Conservation (phyloP, 2,113 vertebrate species). For the Protobothrops flavoviridis region DNA sequence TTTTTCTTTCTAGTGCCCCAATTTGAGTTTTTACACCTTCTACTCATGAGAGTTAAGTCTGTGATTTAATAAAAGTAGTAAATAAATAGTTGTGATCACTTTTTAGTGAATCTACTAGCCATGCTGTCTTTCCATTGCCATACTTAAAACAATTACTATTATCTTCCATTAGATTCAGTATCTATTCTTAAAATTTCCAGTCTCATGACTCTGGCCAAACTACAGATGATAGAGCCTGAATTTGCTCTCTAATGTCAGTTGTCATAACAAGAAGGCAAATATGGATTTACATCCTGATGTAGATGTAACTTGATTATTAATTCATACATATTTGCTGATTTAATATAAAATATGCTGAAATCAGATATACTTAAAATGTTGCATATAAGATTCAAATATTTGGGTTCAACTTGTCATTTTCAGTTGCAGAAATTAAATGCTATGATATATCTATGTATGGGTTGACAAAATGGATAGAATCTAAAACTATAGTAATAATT, state of each 20-base stretch:
- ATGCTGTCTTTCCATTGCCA: not conserved
- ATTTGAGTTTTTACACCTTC: not conserved
- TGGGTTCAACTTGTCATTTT: not conserved
- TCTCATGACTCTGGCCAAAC: not conserved
- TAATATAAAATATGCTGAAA: not conserved
- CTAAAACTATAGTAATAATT: not conserved
- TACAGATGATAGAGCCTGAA: not conserved
- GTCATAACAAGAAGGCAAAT: not conserved
- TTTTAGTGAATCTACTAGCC: not conserved
- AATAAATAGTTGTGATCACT: not conserved
- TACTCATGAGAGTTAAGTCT: not conserved
- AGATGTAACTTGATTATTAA: not conserved
- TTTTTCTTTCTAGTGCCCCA: not conserved
- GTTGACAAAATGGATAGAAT: not conserved
- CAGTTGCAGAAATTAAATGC: not conserved
- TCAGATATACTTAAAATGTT: not conserved
- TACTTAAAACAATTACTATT: not conserved
- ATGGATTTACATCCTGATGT: not conserved
- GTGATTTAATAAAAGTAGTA: not conserved
- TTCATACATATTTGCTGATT: not conserved
- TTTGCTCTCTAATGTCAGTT: not conserved
- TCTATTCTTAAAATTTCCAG: not conserved
- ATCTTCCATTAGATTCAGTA: not conserved
- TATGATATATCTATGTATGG: not conserved
- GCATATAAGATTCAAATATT: not conserved